A percentile compares a stretch with the other conserved stretches of the same genome.
These are phyloP conservation scores for Eupeodes corollae DNA, from an alignment of 1,140 invertebrate species.

Conservation along the genomic window DNA sequence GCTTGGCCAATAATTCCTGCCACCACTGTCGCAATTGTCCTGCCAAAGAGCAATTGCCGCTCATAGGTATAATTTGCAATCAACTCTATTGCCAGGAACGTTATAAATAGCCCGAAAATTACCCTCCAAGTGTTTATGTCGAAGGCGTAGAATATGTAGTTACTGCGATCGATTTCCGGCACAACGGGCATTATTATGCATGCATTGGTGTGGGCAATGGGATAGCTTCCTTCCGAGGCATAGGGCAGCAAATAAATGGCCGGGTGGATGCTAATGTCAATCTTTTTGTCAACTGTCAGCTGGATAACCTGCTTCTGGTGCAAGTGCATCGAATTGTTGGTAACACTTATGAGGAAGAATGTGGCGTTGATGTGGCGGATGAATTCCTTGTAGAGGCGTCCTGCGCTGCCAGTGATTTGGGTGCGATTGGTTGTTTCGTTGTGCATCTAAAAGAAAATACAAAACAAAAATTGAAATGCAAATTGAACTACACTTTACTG, in stretches of 20 bases:
- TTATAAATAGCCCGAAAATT: neutral
- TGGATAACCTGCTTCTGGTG: conserved; percentile 1
- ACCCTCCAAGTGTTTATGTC: neutral
- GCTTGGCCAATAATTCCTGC: too few species aligned
- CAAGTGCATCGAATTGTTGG: neutral
- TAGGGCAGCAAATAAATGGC: neutral
- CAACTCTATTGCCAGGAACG: too few species aligned
- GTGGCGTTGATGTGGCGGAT: neutral
- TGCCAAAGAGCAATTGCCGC: too few species aligned
- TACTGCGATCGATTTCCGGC: conserved; percentile 1
- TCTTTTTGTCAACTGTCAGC: neutral
- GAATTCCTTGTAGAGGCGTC: conserved; percentile 1
- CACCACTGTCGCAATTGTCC: too few species aligned
- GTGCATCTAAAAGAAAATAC: too few species aligned
- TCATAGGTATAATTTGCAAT: too few species aligned
- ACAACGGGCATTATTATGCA: conserved; percentile 4
- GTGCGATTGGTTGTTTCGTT: too few species aligned
- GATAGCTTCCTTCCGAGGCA: conserved; percentile 2
- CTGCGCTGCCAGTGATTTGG: neutral
- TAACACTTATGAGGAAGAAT: neutral
- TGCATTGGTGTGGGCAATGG: conserved; percentile 1
- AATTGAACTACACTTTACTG: too few species aligned
- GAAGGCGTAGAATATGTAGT: neutral
- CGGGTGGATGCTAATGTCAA: conserved; percentile 4
- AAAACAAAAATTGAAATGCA: too few species aligned